Percentiles rank a stretch among this genome's conserved stretches.
phyloP scores from a whole-genome alignment of 2,888 invertebrate species.

The Gnatocerus cornutus region DNA sequence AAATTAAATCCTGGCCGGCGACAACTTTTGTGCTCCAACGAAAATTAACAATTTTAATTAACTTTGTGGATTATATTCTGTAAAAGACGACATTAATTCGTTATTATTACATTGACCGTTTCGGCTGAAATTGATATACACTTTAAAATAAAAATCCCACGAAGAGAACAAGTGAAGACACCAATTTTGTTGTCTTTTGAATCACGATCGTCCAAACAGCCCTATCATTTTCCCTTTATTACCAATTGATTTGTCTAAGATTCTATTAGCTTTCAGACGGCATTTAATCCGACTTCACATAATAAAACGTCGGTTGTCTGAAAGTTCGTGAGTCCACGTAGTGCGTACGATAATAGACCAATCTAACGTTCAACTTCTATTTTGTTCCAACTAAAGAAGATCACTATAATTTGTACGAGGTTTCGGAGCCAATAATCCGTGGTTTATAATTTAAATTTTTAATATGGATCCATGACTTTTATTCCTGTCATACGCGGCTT shows the following conservation, averaged over 20 bases:
- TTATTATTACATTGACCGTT: constrained; percentile 35
- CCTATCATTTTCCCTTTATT: constrained; percentile 39
- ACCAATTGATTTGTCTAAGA: constrained; percentile 41
- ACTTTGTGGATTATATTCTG: constrained; percentile 58
- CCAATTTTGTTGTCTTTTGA: constrained; percentile 39
- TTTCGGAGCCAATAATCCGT: constrained; percentile 51
- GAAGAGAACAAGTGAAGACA: constrained; percentile 17
- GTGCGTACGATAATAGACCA: constrained; percentile 35
- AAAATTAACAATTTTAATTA: constrained; percentile 59
- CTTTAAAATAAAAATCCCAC: constrained; percentile 24
- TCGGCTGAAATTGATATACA: neutral
- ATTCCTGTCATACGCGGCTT: constrained; percentile 47
- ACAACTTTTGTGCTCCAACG: constrained; percentile 56
- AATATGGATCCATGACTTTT: constrained; percentile 47
- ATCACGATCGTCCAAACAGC: constrained; percentile 39
- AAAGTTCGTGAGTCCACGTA: constrained; percentile 32
- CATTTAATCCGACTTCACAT: constrained; percentile 13
- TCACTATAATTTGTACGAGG: constrained; percentile 49
- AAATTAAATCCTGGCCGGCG: constrained; percentile 56
- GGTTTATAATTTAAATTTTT: constrained; percentile 57
- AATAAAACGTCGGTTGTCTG: constrained; percentile 18
- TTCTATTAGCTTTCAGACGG: constrained; percentile 31
- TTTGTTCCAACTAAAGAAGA: constrained; percentile 26
- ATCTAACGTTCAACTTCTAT: constrained; percentile 32
- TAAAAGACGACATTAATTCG: constrained; percentile 32